phyloP scores from a whole-genome alignment of 2,113 vertebrate species.

The Dipodomys stephensi region DNA sequence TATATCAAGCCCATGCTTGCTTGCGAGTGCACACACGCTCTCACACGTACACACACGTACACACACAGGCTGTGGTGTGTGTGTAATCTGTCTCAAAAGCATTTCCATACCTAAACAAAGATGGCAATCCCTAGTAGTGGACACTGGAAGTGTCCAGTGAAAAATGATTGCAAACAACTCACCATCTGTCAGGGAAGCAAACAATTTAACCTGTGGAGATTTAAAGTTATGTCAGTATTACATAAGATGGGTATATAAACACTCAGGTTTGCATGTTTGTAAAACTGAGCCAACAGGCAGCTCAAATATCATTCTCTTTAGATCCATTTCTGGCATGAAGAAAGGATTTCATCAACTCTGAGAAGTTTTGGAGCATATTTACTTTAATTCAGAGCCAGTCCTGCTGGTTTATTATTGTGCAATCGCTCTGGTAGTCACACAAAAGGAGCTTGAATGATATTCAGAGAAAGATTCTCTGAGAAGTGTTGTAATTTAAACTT shows the following conservation, averaged over 20 bases:
- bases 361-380: neutral
- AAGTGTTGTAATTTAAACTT: neutral
- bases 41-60: no score
- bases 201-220: neutral
- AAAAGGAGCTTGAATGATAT: neutral
- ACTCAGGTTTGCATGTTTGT: slow-evolving; percentile 22
- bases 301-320: neutral
- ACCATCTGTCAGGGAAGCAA: neutral
- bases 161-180: slow-evolving; percentile 1
- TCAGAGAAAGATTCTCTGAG: neutral
- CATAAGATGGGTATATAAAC: neutral
- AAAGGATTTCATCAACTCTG: neutral
- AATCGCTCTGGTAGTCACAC: neutral
- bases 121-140: neutral
- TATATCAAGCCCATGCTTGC: neutral
- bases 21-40: no score
- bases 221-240: neutral
- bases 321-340: neutral
- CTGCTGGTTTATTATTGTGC: neutral
- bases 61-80: neutral
- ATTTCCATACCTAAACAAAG: neutral
- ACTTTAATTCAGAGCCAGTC: neutral
- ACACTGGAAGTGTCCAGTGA: neutral
- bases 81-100: slow-evolving; percentile 3
- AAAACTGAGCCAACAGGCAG: neutral